phyloP scores from a whole-genome alignment of 2,113 vertebrate genomes.

The Felis catus region F.catus_Fca126_mat1.0 CM031419.1:171694001-171694500 shows the following conservation, averaged over 20 bases:
- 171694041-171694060: neutral
- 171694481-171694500: neutral
- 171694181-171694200: neutral
- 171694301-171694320: neutral
- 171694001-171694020: neutral
- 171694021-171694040: neutral
- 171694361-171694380: constrained; percentile 16
- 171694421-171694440: constrained; percentile 17
- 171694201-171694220: neutral
- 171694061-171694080: neutral
- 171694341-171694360: neutral
- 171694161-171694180: neutral
- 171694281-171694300: neutral
- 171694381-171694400: neutral
- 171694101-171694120: neutral
- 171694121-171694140: neutral
- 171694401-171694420: neutral
- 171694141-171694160: neutral
- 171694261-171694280: neutral
- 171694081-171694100: neutral
- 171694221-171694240: neutral
- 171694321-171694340: neutral
- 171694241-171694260: neutral
- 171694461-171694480: constrained; percentile 8
- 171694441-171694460: neutral